Evolutionary conservation across 1,140 invertebrate species (phyloP).

Genomic region (Arctopsyche grandis): DNA sequence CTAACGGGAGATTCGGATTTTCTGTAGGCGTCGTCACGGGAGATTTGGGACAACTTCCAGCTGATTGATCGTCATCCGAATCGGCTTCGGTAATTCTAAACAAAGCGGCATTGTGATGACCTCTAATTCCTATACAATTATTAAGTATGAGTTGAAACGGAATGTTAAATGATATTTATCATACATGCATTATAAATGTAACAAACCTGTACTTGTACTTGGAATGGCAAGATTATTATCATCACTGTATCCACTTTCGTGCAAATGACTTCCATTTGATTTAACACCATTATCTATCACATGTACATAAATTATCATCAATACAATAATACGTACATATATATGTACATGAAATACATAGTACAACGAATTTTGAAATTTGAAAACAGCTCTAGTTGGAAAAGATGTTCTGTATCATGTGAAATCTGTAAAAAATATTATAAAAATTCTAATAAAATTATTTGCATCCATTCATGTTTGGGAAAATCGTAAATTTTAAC

Average conservation of each 20-base stretch:
- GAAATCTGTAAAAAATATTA: no score
- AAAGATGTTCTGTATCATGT: no score
- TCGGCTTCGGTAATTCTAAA: constrained; percentile 69
- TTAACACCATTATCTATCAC: constrained; percentile 12
- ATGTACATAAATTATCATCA: background rate
- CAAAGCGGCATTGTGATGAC: constrained; percentile 63
- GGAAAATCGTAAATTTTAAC: no score
- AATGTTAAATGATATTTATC: constrained; percentile 17
- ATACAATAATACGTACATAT: no score
- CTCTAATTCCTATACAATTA: constrained; percentile 59
- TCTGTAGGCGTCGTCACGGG: constrained; percentile 58
- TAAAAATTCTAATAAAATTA: no score
- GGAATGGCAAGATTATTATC: constrained; percentile 65
- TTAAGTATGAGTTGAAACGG: background rate
- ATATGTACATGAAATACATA: no score
- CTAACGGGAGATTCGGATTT: constrained; percentile 59
- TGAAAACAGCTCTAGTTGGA: no score
- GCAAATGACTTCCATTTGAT: constrained; percentile 28
- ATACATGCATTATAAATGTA: constrained; percentile 44
- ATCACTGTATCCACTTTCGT: constrained; percentile 41
- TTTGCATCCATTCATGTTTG: no score
- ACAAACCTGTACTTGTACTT: constrained; percentile 68
- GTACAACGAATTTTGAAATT: no score
- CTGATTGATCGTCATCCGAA: constrained; percentile 68
- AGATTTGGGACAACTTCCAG: constrained; percentile 60